Percentiles rank a stretch among this genome's conserved stretches.
These are phyloP conservation scores for Pollachius pollachius DNA, from an alignment of 2,113 vertebrate genomes.

Conservation along the genomic window DNA sequence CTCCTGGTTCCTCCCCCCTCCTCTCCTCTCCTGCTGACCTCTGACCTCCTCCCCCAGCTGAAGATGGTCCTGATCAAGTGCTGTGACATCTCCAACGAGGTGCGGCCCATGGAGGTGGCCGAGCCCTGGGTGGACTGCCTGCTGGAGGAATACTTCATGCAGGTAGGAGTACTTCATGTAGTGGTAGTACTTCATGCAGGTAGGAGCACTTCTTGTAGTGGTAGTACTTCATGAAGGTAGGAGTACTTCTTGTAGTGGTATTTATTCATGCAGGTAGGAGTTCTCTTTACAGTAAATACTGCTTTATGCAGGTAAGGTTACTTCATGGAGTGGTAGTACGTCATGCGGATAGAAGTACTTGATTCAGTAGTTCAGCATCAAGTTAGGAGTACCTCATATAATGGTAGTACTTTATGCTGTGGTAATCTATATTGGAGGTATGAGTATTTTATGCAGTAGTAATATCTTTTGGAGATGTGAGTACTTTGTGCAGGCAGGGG, in stretches of 20 bases:
- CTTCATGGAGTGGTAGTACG: no score
- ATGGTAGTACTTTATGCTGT: constrained; percentile 49
- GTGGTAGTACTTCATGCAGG: no score
- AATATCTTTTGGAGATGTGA: background rate
- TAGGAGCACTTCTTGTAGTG: background rate
- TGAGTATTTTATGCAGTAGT: no score
- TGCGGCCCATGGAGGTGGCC: constrained; percentile 86
- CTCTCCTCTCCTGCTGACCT: no score
- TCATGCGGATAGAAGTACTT: no score
- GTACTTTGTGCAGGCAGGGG: no score
- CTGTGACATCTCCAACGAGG: constrained; percentile 94
- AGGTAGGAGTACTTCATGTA: constrained; percentile 67
- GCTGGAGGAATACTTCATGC: constrained; percentile 95
- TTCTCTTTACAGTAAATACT: no score
- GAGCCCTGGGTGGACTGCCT: constrained; percentile 94
- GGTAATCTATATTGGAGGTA: no score
- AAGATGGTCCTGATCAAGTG: constrained; percentile 96
- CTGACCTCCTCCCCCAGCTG: constrained; percentile 64
- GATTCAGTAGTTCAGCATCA: constrained; percentile 85
- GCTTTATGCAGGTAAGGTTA: constrained; percentile 58
- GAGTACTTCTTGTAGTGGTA: constrained; percentile 67
- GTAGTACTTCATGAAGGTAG: constrained; percentile 58
- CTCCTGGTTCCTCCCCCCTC: no score
- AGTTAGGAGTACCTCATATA: constrained; percentile 71
- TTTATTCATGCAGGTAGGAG: constrained; percentile 90